Evolutionary conservation across 2,113 vertebrate genomes (phyloP), one percentile per base, ranked within the genome.

Genomic region (Psophia crepitans): DNA sequence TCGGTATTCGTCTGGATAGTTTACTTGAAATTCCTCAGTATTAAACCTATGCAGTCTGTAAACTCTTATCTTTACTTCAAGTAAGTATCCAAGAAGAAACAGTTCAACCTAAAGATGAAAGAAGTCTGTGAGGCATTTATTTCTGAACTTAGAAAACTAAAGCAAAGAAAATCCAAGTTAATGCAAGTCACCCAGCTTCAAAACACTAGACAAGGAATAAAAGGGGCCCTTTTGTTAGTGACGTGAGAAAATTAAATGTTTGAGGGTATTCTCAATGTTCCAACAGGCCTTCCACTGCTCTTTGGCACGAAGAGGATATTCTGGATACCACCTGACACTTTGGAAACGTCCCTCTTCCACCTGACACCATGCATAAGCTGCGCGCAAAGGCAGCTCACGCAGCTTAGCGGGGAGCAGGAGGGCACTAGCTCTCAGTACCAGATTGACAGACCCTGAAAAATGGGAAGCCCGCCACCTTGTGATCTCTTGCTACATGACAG

Each of bases 41-140:
- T 98, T 98, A 91, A 98, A 98, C 87, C 96, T 98, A 87, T 96
- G 98, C 57, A 98, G 96, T 81, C 98, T 98, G 93, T 98, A 98
- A 79, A 98, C 97, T 96, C 96, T 97, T 89, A 99, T 98, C 93
- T 97, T 98, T 44, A 98, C 94, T 97, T 98, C 93, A 83, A 99
- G 97, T 88, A 98, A 94, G 70, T 98, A 98, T 74, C 98, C 98
- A 53, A 99, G 98, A 89, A 99, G 97, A 95, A 96, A 97, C 84
- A 99, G 94, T 85, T 99, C 98, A 87, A 98, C 97, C 98, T 99
- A 30, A 58, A 91, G 94, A 89, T 12, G 57, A 96, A 49, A 94
- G 75, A 93, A 93, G 35, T 64, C 51, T 64, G 37, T 94, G 56
- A 96, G 78, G 51, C 21, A 54, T 76, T 61, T 92, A 49, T 57